Evolutionary conservation across 2,113 vertebrate species (phyloP), one percentile per base, ranked within the genome.

Genomic region (Oncorhynchus kisutch): DNA sequence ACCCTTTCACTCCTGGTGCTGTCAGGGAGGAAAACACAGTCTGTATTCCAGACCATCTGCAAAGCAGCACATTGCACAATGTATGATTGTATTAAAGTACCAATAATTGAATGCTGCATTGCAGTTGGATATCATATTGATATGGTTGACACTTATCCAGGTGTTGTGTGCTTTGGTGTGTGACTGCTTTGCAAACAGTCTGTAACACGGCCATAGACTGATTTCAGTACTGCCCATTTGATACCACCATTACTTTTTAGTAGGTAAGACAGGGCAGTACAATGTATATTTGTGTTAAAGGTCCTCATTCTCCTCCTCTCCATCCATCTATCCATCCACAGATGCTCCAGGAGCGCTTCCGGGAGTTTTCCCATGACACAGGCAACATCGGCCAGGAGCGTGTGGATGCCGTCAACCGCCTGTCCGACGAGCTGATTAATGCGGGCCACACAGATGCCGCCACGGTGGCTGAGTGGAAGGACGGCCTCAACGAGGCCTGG

Each of bases 301-400:
- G 8, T 45, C 4, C 9, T 73, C 57, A 5, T 5, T 65, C n/a
- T 29, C n/a, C 22, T 34, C 1, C 49, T 16, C 12, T 70, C 45
- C 48, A 24, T 14, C 51, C 31, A 14, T 31, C 71, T 31, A 20
- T 34, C 29, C 14, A 20, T 60, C 16, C 67, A 5, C 92, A 99
- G 97, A 99, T 99, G 97, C 84, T 99, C 20, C 97, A 98, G 89
- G 97, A 99, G 76, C 94, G 97, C 5, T 99, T 99, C 94, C 93
- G 96, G 6, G 97, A 99, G 71, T 99, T 99, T 1, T 96, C 97
- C 12, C 94, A 97, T 0, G 97, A 99, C 91, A 99, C 97, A 0
- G 97, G 96, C 1, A 96, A 96, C 89, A 99, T 99, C 2, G 97
- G 97, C 0, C 97, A 99, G 92, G 97, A 99, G 81, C 95, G 97